These are phyloP conservation scores for Paguma larvata DNA, from an alignment of 2,797 vertebrate species.

Conservation along the genomic window DNA sequence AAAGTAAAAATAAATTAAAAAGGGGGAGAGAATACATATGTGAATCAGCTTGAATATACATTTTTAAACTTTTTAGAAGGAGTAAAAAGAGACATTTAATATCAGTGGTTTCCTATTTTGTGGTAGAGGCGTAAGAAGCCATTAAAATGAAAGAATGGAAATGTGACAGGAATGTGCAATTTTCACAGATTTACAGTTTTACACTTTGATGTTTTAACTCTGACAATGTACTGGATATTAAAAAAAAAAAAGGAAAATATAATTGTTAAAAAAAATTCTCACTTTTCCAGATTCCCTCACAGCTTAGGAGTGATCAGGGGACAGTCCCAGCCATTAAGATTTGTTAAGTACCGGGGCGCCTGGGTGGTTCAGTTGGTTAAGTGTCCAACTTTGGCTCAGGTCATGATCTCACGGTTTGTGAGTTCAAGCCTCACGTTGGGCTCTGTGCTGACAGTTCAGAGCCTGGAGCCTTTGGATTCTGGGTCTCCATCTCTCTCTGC, in stretches of 20 bases:
- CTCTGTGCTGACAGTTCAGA: no score
- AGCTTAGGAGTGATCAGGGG: neutral
- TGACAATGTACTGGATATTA: neutral
- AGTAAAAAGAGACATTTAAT: conserved; percentile 4
- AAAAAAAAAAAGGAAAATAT: neutral
- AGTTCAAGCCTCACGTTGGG: no score
- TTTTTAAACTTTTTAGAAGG: neutral
- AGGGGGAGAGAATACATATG: neutral
- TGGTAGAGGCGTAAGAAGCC: neutral
- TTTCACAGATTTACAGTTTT: neutral
- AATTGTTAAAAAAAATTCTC: neutral
- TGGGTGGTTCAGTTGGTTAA: no score
- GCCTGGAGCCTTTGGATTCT: no score
- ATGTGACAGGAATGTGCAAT: neutral
- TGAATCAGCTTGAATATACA: neutral
- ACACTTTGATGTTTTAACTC: neutral
- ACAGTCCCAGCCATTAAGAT: neutral
- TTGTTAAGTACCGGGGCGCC: neutral
- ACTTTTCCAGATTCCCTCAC: neutral
- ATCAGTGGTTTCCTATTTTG: neutral
- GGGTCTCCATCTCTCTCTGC: no score
- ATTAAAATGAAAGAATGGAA: neutral
- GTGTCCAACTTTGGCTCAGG: no score
- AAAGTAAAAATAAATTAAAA: no score
- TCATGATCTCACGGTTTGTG: no score